These are phyloP conservation scores for Drosophila tripunctata DNA, from an alignment of 2,888 invertebrate species.

Conservation along the genomic window DNA sequence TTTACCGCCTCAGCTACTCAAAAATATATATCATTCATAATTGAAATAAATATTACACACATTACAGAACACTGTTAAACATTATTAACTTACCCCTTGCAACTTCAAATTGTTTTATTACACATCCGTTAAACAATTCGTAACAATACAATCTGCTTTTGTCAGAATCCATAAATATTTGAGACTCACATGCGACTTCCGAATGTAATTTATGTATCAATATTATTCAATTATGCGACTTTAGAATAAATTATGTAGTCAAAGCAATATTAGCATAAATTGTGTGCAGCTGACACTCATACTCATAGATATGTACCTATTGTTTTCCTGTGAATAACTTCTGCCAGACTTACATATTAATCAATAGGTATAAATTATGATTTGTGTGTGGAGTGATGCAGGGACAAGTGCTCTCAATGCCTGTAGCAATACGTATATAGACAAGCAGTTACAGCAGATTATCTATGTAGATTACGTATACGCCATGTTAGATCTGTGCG, in stretches of 20 bases:
- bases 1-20: too few species aligned
- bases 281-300: constrained; percentile 34
- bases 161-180: not conserved
- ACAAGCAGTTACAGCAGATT: not conserved
- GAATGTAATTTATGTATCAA: constrained; percentile 55
- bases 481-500: not conserved
- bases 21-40: too few species aligned
- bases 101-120: too few species aligned
- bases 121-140: not conserved
- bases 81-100: too few species aligned
- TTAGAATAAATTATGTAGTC: constrained; percentile 38
- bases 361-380: constrained; percentile 46
- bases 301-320: constrained; percentile 8
- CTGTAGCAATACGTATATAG: not conserved
- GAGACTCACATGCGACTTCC: constrained; percentile 32
- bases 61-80: too few species aligned
- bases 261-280: constrained; percentile 21
- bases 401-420: not conserved
- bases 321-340: constrained; percentile 16
- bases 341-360: constrained; percentile 27
- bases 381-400: not conserved
- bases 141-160: not conserved
- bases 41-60: too few species aligned
- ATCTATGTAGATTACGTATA: not conserved
- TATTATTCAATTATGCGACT: constrained; percentile 17